Conservation (phyloP, 64 coral and sea anemone species). For the Porites australiensis region DNA sequence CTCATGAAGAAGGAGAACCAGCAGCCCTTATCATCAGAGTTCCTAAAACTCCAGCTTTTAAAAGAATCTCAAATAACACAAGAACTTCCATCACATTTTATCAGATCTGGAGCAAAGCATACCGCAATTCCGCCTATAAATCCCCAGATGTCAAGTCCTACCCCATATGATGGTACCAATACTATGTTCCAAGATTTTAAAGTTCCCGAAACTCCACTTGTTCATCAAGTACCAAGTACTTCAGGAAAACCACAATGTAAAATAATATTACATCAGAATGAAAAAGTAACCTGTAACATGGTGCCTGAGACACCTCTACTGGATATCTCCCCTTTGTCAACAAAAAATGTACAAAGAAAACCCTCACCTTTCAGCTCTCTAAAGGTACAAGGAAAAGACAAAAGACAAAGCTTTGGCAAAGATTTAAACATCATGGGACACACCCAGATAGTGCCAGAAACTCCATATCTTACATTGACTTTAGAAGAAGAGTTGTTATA, state of each 20-base stretch:
- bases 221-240: not conserved
- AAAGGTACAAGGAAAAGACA: not conserved
- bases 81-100: not conserved
- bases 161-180: not conserved
- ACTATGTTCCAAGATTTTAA: not conserved
- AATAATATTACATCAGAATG: not conserved
- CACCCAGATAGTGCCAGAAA: constrained; percentile 3
- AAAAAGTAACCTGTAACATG: not conserved
- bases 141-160: not conserved
- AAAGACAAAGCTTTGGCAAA: not conserved
- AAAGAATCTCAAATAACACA: not conserved
- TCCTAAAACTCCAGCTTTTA: not conserved
- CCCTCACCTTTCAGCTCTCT: not conserved
- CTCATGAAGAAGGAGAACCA: not conserved
- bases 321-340: not conserved
- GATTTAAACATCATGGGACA: too few relatives aligned
- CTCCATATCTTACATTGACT: not conserved
- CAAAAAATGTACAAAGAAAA: not conserved
- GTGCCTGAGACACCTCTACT: constrained; percentile 4
- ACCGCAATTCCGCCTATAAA: not conserved
- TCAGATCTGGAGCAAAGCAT: not conserved
- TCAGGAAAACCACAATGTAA: not conserved
- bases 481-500: constrained; percentile 9
- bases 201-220: constrained; percentile 22
- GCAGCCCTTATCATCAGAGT: not conserved